Percentiles rank a stretch among this genome's conserved stretches.
Evolutionary conservation across 2,797 vertebrate species (phyloP).

Genomic region (Phrynocephalus guinanensis): DNA sequence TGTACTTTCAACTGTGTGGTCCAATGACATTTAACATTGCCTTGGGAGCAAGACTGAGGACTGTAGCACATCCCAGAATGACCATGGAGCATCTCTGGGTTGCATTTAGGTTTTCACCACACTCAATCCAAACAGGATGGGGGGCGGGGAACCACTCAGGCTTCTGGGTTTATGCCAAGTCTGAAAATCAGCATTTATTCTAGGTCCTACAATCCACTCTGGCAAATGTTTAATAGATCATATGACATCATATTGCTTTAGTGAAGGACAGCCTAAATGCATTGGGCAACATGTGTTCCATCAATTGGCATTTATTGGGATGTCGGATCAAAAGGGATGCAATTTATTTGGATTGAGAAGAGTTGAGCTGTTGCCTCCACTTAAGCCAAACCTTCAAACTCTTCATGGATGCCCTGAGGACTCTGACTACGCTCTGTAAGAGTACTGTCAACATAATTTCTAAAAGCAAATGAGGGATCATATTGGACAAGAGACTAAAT

Average conservation of each 20-base stretch:
- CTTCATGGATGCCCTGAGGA: neutral
- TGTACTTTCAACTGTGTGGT: neutral
- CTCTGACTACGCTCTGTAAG: neutral
- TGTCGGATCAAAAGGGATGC: neutral
- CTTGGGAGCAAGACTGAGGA: neutral
- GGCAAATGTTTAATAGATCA: neutral
- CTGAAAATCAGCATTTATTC: neutral
- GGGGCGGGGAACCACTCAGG: neutral
- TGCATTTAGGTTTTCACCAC: neutral
- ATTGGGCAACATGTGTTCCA: neutral
- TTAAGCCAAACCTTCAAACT: neutral
- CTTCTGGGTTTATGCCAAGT: neutral
- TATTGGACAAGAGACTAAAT: slow-evolving; percentile 4
- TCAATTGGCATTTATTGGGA: neutral
- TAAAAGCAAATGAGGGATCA: neutral
- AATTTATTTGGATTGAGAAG: neutral
- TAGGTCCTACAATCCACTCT: neutral
- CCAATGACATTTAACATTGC: neutral
- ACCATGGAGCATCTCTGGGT: neutral
- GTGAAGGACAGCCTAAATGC: neutral
- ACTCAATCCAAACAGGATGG: neutral
- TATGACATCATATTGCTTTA: no score
- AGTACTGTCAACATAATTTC: neutral
- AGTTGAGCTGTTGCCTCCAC: neutral
- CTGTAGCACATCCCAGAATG: neutral